phyloP scores from a whole-genome alignment of 2,113 vertebrate genomes.

The Neotoma lepida region DNA sequence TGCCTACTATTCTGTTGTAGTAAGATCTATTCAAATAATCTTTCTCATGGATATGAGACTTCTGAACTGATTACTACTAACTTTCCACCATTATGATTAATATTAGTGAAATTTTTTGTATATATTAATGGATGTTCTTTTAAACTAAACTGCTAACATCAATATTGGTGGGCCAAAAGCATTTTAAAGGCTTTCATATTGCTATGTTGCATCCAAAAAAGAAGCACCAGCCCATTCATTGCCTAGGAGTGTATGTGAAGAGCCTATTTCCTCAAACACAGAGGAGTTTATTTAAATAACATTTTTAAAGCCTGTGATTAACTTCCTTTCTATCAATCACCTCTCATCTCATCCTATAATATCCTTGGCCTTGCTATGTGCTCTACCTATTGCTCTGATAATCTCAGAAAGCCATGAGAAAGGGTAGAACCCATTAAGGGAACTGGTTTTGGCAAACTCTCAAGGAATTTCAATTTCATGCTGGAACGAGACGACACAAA shows the following conservation, averaged over 20 bases:
- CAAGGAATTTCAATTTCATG: slow-evolving; percentile 70
- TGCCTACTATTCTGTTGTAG: slow-evolving; percentile 24
- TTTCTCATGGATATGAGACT: slow-evolving; percentile 5
- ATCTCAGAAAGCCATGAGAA: background rate
- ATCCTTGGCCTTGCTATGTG: slow-evolving; percentile 34
- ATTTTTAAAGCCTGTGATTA: slow-evolving; percentile 60
- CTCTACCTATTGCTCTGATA: slow-evolving; percentile 46
- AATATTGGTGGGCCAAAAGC: background rate
- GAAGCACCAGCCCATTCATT: background rate
- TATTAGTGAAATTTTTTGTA: slow-evolving; percentile 48
- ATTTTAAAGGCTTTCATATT: slow-evolving; percentile 48
- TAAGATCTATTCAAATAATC: slow-evolving; percentile 53
- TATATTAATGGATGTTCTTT: slow-evolving; percentile 30
- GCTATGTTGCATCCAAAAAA: slow-evolving; percentile 27
- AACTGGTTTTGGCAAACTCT: slow-evolving; percentile 56
- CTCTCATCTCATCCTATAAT: slow-evolving; percentile 43
- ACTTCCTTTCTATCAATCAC: slow-evolving; percentile 47
- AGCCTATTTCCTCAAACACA: slow-evolving; percentile 4
- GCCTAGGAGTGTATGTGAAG: background rate
- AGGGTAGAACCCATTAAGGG: slow-evolving; percentile 19
- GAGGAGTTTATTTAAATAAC: slow-evolving; percentile 59
- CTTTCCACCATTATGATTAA: slow-evolving; percentile 52
- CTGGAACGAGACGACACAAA: slow-evolving; percentile 69
- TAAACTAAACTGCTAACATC: slow-evolving; percentile 38
- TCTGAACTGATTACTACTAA: background rate